Evolutionary conservation across 53 echinoderm and acorn worm genomes (phyloP).

Genomic region (Zoroaster sp.): DNA sequence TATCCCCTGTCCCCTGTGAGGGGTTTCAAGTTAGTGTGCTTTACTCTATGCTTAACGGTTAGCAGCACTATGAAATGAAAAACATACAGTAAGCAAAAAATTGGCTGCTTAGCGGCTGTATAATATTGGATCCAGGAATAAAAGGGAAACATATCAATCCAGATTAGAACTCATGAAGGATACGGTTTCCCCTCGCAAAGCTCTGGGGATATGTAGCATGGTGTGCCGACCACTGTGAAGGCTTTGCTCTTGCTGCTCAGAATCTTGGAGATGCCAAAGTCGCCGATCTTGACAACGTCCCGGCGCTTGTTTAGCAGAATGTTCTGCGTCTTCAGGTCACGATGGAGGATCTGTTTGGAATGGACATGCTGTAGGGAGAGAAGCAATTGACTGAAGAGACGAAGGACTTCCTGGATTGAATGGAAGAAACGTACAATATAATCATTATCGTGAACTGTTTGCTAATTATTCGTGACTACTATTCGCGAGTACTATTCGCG

Average conservation of each 20-base stretch:
- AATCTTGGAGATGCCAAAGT: slow-evolving; percentile 99
- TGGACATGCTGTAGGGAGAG: slow-evolving; percentile 96
- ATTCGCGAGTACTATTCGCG: too few relatives aligned
- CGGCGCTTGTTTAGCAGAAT: slow-evolving; percentile 85
- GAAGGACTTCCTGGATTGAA: slow-evolving; percentile 77
- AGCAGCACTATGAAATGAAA: too few relatives aligned
- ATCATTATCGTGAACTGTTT: too few relatives aligned
- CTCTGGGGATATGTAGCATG: slow-evolving; percentile 98
- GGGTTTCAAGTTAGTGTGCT: background rate
- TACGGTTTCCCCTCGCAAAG: slow-evolving; percentile 99
- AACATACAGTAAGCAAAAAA: background rate
- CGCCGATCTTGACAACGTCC: slow-evolving; percentile 92
- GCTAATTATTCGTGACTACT: too few relatives aligned
- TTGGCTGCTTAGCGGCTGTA: background rate
- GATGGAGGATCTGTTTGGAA: slow-evolving; percentile 95
- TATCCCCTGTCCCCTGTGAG: too few relatives aligned
- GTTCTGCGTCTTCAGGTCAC: slow-evolving; percentile 98
- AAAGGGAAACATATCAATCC: background rate
- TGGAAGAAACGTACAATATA: background rate
- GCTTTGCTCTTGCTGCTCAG: slow-evolving; percentile 99
- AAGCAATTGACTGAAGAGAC: slow-evolving; percentile 85
- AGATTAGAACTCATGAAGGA: slow-evolving; percentile 62
- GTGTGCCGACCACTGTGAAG: slow-evolving; percentile 97
- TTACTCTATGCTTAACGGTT: background rate
- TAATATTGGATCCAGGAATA: background rate